These are phyloP conservation scores for Iguana delicatissima DNA, from an alignment of 2,797 vertebrate genomes.

Conservation along the genomic window DNA sequence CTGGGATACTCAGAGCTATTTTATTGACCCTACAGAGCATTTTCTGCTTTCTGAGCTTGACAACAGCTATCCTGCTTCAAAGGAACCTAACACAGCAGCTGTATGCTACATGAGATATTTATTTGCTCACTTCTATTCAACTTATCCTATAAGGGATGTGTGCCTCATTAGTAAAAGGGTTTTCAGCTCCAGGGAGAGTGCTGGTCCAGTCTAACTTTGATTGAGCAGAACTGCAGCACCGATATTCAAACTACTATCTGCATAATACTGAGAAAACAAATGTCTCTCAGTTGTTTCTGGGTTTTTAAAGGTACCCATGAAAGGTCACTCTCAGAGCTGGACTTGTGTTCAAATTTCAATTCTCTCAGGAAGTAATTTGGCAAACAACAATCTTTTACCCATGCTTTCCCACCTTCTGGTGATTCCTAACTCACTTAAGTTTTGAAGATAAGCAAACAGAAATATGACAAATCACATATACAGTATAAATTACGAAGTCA, in stretches of 20 bases:
- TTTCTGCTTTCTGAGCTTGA: background rate
- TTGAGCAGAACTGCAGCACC: background rate
- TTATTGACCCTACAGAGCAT: background rate
- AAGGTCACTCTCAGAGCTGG: too few relatives aligned
- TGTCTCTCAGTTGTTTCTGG: background rate
- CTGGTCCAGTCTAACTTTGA: background rate
- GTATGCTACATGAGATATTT: background rate
- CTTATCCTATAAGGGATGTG: background rate
- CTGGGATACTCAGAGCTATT: background rate
- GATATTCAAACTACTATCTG: background rate
- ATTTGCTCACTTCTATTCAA: background rate
- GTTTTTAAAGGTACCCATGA: background rate
- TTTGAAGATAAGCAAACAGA: background rate
- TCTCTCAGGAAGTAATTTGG: background rate
- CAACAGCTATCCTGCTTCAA: background rate
- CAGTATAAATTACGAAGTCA: too few relatives aligned
- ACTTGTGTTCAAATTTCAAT: background rate
- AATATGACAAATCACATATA: background rate
- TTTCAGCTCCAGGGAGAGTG: background rate
- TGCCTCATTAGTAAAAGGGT: background rate
- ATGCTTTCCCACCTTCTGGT: background rate
- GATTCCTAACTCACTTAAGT: background rate
- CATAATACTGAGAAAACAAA: background rate
- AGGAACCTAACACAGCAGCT: background rate
- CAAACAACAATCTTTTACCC: background rate